Conservation (phyloP, 2,888 invertebrate genomes). For the Drosophila nigritarsus region DNA sequence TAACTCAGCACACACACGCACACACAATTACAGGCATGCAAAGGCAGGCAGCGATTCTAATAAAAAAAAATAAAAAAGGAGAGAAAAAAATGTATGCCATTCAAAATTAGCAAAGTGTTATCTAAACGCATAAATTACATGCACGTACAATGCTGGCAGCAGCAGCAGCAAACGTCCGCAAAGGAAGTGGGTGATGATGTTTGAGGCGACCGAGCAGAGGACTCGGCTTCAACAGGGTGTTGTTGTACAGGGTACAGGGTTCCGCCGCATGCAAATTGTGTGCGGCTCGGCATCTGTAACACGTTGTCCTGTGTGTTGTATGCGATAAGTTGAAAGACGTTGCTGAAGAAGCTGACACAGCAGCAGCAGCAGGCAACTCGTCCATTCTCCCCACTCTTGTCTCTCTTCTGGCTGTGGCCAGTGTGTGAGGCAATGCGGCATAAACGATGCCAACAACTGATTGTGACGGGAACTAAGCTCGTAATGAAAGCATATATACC, state of each 20-base stretch:
- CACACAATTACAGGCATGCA: conserved; percentile 76
- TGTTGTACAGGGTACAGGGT: conserved; percentile 13
- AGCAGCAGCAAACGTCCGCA: conserved; percentile 11
- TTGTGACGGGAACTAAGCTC: conserved; percentile 83
- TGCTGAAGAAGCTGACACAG: conserved; percentile 78
- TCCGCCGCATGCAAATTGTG: conserved; percentile 72
- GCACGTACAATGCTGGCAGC: conserved; percentile 72
- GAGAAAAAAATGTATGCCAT: conserved; percentile 76
- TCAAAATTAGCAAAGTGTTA: conserved; percentile 82
- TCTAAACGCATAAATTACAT: conserved; percentile 82
- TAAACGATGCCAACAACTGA: conserved; percentile 83
- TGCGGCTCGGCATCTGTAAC: conserved; percentile 33
- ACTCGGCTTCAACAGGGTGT: conserved; percentile 34
- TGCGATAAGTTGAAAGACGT: conserved; percentile 78
- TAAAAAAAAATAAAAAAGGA: conserved; percentile 11
- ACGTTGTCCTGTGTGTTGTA: conserved; percentile 17
- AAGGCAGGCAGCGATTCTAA: conserved; percentile 53
- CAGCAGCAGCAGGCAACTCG: conserved; percentile 64
- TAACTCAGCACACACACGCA: conserved; percentile 65
- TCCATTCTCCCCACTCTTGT: conserved; percentile 22
- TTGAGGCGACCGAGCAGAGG: conserved; percentile 32
- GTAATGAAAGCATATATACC: conserved; percentile 81
- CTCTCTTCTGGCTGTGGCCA: conserved; percentile 17
- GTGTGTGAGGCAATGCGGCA: conserved; percentile 77
- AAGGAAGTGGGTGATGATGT: conserved; percentile 59